phyloP scores from a whole-genome alignment of 64 coral and sea anemone species.

The Montipora efflorescens region DNA sequence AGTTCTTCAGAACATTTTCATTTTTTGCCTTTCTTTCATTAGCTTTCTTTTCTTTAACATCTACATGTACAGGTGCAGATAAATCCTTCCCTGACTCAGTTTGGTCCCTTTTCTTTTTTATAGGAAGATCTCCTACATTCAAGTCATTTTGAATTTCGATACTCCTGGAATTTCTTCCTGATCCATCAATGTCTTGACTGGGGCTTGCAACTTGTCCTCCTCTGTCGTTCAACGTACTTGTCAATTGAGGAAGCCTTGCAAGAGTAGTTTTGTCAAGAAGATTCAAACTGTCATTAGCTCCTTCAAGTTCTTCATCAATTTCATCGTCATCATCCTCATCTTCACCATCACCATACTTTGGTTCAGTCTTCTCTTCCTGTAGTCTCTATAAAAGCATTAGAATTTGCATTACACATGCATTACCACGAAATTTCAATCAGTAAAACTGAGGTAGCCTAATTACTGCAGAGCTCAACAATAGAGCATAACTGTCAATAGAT shows the following conservation, averaged over 20 bases:
- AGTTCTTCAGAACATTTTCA: neutral
- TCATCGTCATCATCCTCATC: constrained; percentile 70
- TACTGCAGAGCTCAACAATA: no score
- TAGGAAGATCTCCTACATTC: neutral
- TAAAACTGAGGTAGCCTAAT: no score
- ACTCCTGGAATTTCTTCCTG: neutral
- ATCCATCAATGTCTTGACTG: neutral
- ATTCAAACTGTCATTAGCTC: constrained; percentile 83
- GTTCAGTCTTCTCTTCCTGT: constrained; percentile 17
- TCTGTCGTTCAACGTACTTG: neutral
- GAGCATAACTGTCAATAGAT: no score
- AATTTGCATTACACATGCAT: no score
- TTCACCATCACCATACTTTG: neutral
- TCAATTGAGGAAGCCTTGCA: constrained; percentile 74
- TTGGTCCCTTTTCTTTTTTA: neutral
- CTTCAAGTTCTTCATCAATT: constrained; percentile 90
- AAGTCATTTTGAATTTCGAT: neutral
- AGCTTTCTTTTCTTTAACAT: constrained; percentile 13
- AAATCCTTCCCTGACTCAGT: neutral
- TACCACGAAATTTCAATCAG: no score
- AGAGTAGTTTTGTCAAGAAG: constrained; percentile 64
- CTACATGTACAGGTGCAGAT: neutral
- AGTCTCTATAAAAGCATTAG: constrained; percentile 52
- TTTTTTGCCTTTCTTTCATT: constrained; percentile 6
- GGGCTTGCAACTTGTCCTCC: neutral